Evolutionary conservation across 1,140 invertebrate genomes (phyloP), one percentile per base, ranked within the genome.

Genomic region (Bombyx mandarina): DNA sequence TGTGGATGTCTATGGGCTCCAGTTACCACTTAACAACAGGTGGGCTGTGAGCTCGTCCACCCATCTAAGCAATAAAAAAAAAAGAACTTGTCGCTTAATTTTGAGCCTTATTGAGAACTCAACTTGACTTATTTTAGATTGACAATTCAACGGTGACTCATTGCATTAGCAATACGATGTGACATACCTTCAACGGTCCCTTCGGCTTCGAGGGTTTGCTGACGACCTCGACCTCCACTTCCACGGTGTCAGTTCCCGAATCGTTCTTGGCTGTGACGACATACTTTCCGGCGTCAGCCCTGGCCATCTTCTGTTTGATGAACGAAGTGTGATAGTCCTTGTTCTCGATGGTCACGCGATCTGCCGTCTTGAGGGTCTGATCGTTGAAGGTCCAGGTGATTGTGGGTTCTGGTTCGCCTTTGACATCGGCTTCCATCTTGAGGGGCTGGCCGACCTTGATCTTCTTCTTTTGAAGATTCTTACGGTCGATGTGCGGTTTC

Each of bases 291-390:
- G 93, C 92, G 82, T 99, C 97, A 45, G 90, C 82, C 49, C 97
- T 90, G 61, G 93, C 93, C 22, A 94, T 90, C 85, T 97, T 96
- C 61, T 93, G 92, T 7, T 99, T 83, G 43, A 92, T 91, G 75
- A 99, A 96, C 8, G 93, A 94, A 0, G 98, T 98, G 68, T 98
- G 96, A 75, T 99, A 97, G 60, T 98, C 97, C 76, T 97, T 96
- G 77, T 94, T 95, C 65, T 95, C 93, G 65, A 98, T 95, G 80
- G 92, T 95, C 6, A 95, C 75, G 51, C 93, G 89, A 52, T 93
- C 93, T 59, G 91, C 90, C 18, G 88, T 89, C 70, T 90, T 92
- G 4, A 94, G 79, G 45, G 89, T 65, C 59, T 91, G 76, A 9
- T 91, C 94, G 64, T 96, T 95, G 54, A 94, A 90, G 22, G 92